Base-by-base conservation (phyloP, 2,888 invertebrate species). In the Eubasilissa splendida region DNA sequence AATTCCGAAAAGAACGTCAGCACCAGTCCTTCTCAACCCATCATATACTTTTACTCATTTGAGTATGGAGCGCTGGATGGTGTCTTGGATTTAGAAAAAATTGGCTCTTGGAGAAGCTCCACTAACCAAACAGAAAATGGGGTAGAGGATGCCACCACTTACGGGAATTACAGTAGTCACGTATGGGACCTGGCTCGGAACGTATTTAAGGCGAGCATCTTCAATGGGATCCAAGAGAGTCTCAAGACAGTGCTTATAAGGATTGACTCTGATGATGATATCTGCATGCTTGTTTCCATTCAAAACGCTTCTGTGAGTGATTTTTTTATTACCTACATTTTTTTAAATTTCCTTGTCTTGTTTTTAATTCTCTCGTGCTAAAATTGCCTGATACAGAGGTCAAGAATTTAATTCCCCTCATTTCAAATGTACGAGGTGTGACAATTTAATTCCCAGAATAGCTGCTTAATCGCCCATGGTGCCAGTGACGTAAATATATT, bases 261-360 rank as follows among this genome's bases (percentile, higher is more conserved):
- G 87, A 91, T 94, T 0, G 91, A 92, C 79, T 95, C 95, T 0
- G 89, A 91, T 7, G 93, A 93, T 85, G 91, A 92, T 60, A 90
- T 92, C 0, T 97, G 96, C 86, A 94, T 95, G 88, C 92, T 94
- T 0, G 92, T 96, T 0, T 96, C 96, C 0, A 93, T 96, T 84
- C 96, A 97, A 87, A 93, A 94, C 85, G 92, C 92, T 84, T 91
- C 92, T 85, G 95, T 95, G 86, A 91, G 91, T 88, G 42, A 42
- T 42, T 42, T 42, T 42, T 76, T 50, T 56, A 66, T 50, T 59
- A 65, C 42, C 54, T 63, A 76, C 22, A 58, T 58, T n/a, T 58
- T 58, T 58, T 8, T 58, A 2, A 58, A 58, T 58, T 3, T 11
- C 58, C 9, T 58, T 58, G 58, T 58, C 58, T 9, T 58, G 22